A percentile compares a stretch with the other conserved stretches of the same genome.
These are phyloP conservation scores for Ornithorhynchus anatinus DNA, from an alignment of 2,113 vertebrate genomes.

Conservation along the genomic window DNA sequence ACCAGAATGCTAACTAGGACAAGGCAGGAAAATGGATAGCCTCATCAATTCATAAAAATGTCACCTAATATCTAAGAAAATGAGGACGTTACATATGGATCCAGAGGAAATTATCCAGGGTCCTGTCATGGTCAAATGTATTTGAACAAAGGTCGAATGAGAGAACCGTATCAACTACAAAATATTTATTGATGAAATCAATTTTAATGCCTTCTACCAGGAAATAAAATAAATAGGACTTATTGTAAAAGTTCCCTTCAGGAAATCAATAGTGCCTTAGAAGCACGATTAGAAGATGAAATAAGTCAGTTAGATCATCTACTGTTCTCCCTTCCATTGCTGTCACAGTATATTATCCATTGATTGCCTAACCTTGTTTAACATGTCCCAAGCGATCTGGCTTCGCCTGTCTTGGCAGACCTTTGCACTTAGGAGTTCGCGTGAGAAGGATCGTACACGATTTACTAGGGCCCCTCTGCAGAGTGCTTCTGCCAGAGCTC, in stretches of 20 bases:
- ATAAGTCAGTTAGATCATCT: not conserved
- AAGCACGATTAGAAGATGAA: not conserved
- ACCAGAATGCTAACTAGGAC: not conserved
- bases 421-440: no score
- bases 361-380: no score
- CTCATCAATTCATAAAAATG: not conserved
- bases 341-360: not conserved
- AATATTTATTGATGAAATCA: not conserved
- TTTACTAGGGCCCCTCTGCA: no score
- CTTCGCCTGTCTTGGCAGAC: not conserved
- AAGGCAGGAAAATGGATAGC: not conserved
- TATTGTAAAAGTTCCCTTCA: not conserved
- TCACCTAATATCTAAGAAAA: not conserved
- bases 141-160: not conserved
- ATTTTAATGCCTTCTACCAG: not conserved
- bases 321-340: not conserved
- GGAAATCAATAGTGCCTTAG: not conserved
- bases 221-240: not conserved
- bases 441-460: no score
- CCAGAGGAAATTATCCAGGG: not conserved
- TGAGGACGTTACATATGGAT: not conserved
- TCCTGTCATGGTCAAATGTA: not conserved
- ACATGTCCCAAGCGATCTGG: not conserved
- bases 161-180: not conserved
- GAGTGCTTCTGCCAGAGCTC: no score